These are phyloP conservation scores for Celastrina argiolus DNA, from an alignment of 2,888 invertebrate species.

Conservation along the genomic window DNA sequence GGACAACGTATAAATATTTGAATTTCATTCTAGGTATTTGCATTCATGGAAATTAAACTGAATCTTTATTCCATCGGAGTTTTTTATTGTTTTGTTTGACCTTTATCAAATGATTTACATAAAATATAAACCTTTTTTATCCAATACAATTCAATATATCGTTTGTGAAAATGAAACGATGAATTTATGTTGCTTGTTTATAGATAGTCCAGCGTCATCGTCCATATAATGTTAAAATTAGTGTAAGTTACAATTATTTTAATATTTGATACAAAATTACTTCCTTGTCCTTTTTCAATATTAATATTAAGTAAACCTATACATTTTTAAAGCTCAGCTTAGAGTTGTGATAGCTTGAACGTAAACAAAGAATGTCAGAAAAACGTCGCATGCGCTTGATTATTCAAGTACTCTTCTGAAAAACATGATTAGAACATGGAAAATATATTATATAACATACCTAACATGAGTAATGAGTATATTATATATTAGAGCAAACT, in stretches of 20 bases:
- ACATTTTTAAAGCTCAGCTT: no score
- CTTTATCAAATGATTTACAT: constrained; percentile 17
- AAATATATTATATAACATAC: no score
- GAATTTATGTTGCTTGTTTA: background rate
- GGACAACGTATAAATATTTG: background rate
- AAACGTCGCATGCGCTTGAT: background rate
- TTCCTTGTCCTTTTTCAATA: no score
- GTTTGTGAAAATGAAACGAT: constrained; percentile 3
- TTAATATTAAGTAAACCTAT: no score
- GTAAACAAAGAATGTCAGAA: background rate
- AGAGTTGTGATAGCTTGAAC: no score
- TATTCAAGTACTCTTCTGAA: no score
- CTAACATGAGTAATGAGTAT: no score
- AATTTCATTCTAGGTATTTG: constrained; percentile 6
- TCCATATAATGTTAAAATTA: no score
- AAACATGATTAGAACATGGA: no score
- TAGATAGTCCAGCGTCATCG: background rate
- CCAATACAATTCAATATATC: background rate
- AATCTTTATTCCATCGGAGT: constrained; percentile 1
- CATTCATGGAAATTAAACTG: constrained; percentile 11
- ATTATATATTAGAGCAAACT: no score
- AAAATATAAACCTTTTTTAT: constrained; percentile 16
- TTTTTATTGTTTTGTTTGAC: constrained; percentile 11
- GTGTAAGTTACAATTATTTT: no score
- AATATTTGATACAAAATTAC: no score